These are phyloP conservation scores for Apis laboriosa DNA, from an alignment of 1,140 invertebrate genomes.

Conservation along the genomic window DNA sequence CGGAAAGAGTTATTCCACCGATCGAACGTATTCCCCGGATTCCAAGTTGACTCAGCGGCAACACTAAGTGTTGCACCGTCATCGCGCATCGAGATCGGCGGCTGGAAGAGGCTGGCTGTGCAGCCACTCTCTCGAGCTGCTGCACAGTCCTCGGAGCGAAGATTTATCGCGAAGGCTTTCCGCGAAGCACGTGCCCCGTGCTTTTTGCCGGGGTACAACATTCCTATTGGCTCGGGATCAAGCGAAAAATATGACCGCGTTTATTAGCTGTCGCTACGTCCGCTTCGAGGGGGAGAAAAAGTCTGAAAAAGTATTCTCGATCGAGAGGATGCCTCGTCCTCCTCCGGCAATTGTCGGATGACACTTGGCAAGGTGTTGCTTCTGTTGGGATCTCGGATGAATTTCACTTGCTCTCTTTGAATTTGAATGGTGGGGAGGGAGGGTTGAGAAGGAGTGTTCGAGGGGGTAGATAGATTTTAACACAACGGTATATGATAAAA, in stretches of 20 bases:
- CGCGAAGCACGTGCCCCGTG: conserved; percentile 58
- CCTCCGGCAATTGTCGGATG: neutral
- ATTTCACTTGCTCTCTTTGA: too few relatives aligned
- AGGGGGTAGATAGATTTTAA: too few relatives aligned
- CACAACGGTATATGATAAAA: too few relatives aligned
- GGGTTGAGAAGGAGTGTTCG: too few relatives aligned
- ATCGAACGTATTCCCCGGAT: conserved; percentile 53
- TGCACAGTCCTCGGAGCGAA: conserved; percentile 43
- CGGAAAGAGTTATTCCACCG: conserved; percentile 2
- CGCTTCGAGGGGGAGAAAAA: conserved; percentile 4
- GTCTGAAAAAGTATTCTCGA: neutral
- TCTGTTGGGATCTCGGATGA: too few relatives aligned
- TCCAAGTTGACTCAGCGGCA: conserved; percentile 51
- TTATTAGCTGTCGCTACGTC: conserved; percentile 40
- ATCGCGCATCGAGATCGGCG: conserved; percentile 43
- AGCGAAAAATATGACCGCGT: conserved; percentile 39
- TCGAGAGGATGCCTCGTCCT: neutral
- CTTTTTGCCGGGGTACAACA: conserved; percentile 53
- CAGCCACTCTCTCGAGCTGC: too few relatives aligned
- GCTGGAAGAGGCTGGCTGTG: conserved; percentile 29
- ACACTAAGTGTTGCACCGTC: conserved; percentile 53
- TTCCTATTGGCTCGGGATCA: conserved; percentile 45
- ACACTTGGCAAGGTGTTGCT: neutral
- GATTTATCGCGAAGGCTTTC: conserved; percentile 58
- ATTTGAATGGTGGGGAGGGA: too few relatives aligned